Conservation (phyloP, 2,113 vertebrate species). For the Peromyscus californicus region DNA sequence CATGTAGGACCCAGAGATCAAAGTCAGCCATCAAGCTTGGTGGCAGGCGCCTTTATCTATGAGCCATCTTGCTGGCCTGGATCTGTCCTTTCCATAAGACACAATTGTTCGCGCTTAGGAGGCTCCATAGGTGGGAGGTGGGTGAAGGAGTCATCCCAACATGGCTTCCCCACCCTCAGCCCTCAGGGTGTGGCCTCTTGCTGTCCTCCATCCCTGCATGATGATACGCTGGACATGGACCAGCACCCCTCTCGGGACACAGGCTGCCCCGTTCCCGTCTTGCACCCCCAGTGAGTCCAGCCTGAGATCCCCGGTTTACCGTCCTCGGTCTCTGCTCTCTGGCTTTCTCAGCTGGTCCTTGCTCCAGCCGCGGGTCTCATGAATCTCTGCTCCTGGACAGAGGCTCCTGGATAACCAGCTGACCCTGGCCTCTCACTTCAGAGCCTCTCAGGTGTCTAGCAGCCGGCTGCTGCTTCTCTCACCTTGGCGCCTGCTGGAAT, state of each 20-base stretch:
- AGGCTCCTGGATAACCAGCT: neutral
- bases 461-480: neutral
- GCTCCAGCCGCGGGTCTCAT: neutral
- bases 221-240: no score
- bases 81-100: neutral
- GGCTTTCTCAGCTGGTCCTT: neutral
- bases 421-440: neutral
- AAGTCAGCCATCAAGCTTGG: neutral
- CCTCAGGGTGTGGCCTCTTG: neutral
- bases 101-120: neutral
- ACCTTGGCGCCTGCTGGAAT: neutral
- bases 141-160: neutral
- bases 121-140: neutral
- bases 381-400: neutral
- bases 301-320: neutral
- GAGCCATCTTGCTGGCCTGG: neutral
- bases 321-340: neutral
- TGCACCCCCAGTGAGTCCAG: neutral
- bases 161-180: neutral
- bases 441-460: neutral
- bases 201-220: accelerated
- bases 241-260: neutral
- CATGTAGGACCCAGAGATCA: neutral
- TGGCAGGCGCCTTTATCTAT: neutral
- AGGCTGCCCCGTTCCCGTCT: neutral